Percentiles rank a stretch among this genome's conserved stretches.
Conservation (phyloP, 2,113 vertebrate species). For the Ondatra zibethicus region DNA sequence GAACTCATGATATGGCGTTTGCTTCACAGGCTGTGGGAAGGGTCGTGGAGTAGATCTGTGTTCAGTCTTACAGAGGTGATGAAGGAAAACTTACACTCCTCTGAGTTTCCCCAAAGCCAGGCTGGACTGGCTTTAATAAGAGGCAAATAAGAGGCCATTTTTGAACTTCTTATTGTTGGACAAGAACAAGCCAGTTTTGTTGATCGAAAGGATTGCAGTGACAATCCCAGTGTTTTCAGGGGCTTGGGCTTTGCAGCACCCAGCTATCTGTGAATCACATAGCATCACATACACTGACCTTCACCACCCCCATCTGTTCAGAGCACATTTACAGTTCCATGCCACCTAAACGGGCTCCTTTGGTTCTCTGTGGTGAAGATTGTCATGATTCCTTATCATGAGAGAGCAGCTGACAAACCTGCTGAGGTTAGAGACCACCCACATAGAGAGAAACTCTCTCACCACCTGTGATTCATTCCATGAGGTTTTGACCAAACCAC, state of each 20-base stretch:
- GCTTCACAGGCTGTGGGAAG: neutral
- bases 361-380: neutral
- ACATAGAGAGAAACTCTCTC: neutral
- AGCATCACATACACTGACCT: neutral
- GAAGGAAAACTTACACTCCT: neutral
- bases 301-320: neutral
- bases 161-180: neutral
- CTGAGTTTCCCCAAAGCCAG: neutral
- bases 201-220: neutral
- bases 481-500: neutral
- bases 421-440: slow-evolving; percentile 28
- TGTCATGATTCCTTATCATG: neutral
- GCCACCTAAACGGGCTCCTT: neutral
- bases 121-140: neutral
- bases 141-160: neutral
- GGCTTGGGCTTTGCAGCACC: neutral
- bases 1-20: neutral
- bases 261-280: neutral
- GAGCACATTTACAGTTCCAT: neutral
- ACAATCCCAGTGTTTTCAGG: neutral
- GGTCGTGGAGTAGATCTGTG: neutral
- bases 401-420: slow-evolving; percentile 39
- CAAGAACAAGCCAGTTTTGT: neutral
- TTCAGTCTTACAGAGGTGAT: neutral
- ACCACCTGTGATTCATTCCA: slow-evolving; percentile 46